Percentiles rank a stretch among this genome's conserved stretches.
phyloP scores from a whole-genome alignment of 2,797 vertebrate species.

The Molossus alvarezi region DNA sequence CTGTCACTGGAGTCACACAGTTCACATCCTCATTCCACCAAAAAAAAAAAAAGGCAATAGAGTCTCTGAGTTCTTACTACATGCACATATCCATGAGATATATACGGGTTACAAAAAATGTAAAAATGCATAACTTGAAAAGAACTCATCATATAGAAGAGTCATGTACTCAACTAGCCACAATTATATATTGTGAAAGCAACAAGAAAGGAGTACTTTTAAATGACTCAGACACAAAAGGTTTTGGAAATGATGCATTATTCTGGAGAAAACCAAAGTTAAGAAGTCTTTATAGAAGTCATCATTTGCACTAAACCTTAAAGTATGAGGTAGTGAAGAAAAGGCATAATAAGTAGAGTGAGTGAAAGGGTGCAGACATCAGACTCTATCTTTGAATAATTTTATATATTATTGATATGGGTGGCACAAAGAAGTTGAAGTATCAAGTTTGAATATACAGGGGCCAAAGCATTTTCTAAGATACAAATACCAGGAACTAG shows the following conservation, averaged over 20 bases:
- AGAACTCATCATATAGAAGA: not conserved
- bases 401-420: not conserved
- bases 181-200: not conserved
- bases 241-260: not conserved
- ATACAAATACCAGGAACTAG: not conserved
- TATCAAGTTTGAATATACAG: not conserved
- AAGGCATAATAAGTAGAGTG: not conserved
- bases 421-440: not conserved
- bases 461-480: not conserved
- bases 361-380: not conserved
- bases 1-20: not conserved
- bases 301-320: not conserved
- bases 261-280: not conserved
- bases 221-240: not conserved
- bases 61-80: not conserved
- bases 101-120: not conserved
- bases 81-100: not conserved
- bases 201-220: not conserved
- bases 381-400: not conserved
- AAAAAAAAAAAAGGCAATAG: not conserved
- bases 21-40: not conserved
- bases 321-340: not conserved
- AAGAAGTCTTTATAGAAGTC: not conserved
- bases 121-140: not conserved
- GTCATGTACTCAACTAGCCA: not conserved